These are phyloP conservation scores for Clarias laeviceps DNA, from an alignment of 2,797 vertebrate genomes.

Conservation along the genomic window DNA sequence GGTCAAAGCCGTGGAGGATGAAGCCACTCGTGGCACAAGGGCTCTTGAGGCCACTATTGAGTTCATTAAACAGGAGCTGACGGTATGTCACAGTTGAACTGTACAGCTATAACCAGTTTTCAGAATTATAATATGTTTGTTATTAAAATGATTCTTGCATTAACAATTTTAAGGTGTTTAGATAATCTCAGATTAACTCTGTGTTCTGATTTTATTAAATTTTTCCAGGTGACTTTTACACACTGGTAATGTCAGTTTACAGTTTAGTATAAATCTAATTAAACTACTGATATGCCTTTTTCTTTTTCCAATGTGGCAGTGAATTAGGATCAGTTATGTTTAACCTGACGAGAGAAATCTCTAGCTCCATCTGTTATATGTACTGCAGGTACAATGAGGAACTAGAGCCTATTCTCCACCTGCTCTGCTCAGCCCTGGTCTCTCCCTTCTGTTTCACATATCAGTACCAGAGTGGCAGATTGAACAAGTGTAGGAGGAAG, in stretches of 20 bases:
- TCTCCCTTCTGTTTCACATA: slow-evolving; percentile 60
- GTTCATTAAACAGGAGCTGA: slow-evolving; percentile 97
- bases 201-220: neutral
- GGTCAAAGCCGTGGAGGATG: slow-evolving; percentile 98
- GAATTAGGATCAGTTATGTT: slow-evolving; percentile 33
- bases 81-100: slow-evolving; percentile 71
- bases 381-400: slow-evolving; percentile 17
- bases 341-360: slow-evolving; percentile 22
- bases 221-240: neutral
- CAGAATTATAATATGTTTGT: neutral
- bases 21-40: slow-evolving; percentile 95
- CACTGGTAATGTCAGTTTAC: neutral
- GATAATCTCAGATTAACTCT: too few species aligned
- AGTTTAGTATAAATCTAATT: slow-evolving; percentile 35
- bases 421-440: slow-evolving; percentile 54
- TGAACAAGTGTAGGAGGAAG: slow-evolving; percentile 49
- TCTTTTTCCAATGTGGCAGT: neutral
- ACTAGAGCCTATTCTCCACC: slow-evolving; percentile 33
- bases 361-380: slow-evolving; percentile 30
- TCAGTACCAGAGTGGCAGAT: slow-evolving; percentile 45
- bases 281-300: neutral
- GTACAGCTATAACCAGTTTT: neutral
- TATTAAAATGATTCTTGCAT: neutral
- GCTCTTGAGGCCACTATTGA: slow-evolving; percentile 97
- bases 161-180: neutral